These are phyloP conservation scores for Pyrocoelia pectoralis DNA, from an alignment of 2,888 invertebrate species.

Conservation along the genomic window DNA sequence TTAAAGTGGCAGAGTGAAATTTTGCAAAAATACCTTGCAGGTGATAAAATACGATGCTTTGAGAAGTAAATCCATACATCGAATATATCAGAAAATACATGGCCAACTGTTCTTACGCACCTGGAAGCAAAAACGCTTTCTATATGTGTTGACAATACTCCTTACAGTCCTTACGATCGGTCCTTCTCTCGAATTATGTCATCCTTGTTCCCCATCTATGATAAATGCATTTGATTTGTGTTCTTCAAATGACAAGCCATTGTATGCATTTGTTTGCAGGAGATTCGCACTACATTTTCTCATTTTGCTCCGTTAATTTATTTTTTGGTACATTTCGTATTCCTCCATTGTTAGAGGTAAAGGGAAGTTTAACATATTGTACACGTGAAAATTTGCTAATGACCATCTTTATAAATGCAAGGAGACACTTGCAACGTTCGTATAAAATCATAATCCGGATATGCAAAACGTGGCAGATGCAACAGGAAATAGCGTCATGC, in stretches of 20 bases:
- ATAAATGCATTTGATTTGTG: constrained; percentile 53
- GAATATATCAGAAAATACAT: constrained; percentile 38
- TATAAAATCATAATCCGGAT: constrained; percentile 36
- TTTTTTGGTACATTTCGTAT: constrained; percentile 25
- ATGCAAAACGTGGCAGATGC: constrained; percentile 41
- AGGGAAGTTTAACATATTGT: neutral
- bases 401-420: constrained; percentile 8
- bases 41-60: neutral
- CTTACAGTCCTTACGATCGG: constrained; percentile 45
- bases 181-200: constrained; percentile 35
- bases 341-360: neutral
- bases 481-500: constrained; percentile 42
- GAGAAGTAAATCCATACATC: neutral
- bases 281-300: constrained; percentile 22
- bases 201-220: constrained; percentile 36
- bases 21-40: neutral
- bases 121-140: constrained; percentile 47
- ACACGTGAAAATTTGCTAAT: constrained; percentile 11
- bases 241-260: constrained; percentile 46
- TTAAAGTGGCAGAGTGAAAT: too few relatives aligned
- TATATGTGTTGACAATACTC: constrained; percentile 52
- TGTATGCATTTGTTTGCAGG: constrained; percentile 47
- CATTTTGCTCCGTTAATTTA: constrained; percentile 25
- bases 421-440: constrained; percentile 2
- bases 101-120: constrained; percentile 51